A percentile compares a stretch with the other conserved stretches of the same genome.
phyloP scores from a whole-genome alignment of 2,797 vertebrate species.

The Melanogrammus aeglefinus region DNA sequence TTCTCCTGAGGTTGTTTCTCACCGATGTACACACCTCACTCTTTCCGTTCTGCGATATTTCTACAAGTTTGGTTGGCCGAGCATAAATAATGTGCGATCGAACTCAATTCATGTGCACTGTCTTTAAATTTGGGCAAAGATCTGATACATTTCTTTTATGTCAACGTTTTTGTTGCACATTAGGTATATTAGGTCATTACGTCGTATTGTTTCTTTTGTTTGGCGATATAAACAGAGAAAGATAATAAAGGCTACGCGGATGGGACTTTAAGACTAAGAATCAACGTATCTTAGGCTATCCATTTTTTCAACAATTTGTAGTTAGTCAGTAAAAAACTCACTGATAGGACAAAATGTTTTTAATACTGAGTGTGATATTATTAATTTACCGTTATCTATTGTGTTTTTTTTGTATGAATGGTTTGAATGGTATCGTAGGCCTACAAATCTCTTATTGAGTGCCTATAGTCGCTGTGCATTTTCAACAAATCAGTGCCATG shows the following conservation, averaged over 20 bases:
- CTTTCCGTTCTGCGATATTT: constrained; percentile 66
- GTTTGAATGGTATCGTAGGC: not conserved
- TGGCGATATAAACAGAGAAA: not conserved
- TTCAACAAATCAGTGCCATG: constrained; percentile 46
- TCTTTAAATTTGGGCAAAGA: too few species aligned
- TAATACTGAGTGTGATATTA: not conserved
- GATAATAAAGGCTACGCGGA: not conserved
- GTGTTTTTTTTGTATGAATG: not conserved
- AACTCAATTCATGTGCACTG: not conserved
- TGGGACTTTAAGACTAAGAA: not conserved
- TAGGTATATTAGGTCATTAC: not conserved
- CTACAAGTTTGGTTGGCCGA: constrained; percentile 70
- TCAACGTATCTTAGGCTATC: not conserved
- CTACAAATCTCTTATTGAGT: not conserved
- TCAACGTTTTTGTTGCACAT: not conserved
- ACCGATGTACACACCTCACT: constrained; percentile 91
- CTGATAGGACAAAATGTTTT: not conserved
- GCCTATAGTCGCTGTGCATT: constrained; percentile 9
- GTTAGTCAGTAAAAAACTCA: not conserved
- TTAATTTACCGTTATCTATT: not conserved
- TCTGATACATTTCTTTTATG: too few species aligned
- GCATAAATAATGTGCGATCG: not conserved
- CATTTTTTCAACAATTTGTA: not conserved
- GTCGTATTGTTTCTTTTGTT: not conserved
- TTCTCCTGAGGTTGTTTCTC: constrained; percentile 96